Conservation (phyloP, 2,113 vertebrate species). For the Xerus inauris region DNA sequence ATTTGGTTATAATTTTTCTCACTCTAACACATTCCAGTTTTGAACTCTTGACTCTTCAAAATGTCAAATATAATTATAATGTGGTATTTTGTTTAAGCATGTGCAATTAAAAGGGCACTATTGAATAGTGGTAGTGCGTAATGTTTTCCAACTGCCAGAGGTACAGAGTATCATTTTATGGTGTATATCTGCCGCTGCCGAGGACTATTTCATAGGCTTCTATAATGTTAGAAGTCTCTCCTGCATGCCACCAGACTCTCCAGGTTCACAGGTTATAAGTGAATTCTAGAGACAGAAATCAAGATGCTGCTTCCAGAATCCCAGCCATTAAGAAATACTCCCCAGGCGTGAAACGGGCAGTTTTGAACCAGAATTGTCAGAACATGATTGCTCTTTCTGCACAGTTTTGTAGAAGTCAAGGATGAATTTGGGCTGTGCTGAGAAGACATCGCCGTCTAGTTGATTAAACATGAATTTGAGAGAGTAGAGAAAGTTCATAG, state of each 20-base stretch:
- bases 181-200: background rate
- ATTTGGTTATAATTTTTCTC: constrained; percentile 46
- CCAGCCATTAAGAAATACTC: background rate
- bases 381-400: background rate
- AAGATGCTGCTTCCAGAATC: background rate
- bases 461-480: background rate
- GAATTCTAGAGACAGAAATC: background rate
- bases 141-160: background rate
- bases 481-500: background rate
- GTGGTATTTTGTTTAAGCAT: background rate
- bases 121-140: background rate
- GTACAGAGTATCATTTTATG: background rate
- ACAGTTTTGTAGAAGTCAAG: background rate
- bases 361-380: background rate
- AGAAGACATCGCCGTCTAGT: background rate
- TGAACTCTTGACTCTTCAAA: constrained; percentile 19
- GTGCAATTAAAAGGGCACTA: constrained; percentile 24
- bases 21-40: constrained; percentile 20
- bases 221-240: background rate
- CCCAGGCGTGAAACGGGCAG: background rate
- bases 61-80: background rate
- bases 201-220: background rate
- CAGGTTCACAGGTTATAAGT: background rate
- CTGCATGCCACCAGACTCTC: background rate
- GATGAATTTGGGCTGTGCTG: background rate